A percentile compares a stretch with the other conserved stretches of the same genome.
phyloP scores from a whole-genome alignment of 2,113 vertebrate genomes.

The Thamnophis sirtalis region DNA sequence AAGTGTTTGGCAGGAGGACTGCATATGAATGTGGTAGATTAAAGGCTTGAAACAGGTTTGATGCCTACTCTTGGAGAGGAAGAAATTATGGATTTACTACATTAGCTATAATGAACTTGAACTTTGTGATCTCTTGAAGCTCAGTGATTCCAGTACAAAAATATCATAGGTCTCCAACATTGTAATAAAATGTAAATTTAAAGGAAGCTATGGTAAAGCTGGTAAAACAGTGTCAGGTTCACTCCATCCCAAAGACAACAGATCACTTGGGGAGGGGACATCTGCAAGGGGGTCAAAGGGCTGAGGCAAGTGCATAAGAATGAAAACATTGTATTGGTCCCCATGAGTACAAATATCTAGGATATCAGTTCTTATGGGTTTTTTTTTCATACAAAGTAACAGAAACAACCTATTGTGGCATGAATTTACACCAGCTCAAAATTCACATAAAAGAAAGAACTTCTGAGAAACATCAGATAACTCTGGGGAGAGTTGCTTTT shows the following conservation, averaged over 20 bases:
- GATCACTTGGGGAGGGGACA: background rate
- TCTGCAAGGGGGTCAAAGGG: background rate
- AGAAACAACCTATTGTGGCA: background rate
- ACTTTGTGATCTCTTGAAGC: background rate
- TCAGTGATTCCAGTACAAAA: background rate
- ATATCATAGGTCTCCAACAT: background rate
- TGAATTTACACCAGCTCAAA: background rate
- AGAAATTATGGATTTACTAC: background rate
- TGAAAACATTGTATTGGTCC: background rate
- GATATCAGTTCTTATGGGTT: background rate
- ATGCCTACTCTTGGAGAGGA: background rate
- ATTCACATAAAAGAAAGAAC: background rate
- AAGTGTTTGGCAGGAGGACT: background rate
- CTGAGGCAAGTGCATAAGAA: background rate
- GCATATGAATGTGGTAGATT: background rate
- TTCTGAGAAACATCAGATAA: background rate
- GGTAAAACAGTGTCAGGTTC: background rate
- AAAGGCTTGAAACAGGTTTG: background rate
- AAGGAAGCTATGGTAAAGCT: background rate
- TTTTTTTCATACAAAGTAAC: background rate
- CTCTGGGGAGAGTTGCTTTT: background rate
- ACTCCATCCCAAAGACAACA: background rate
- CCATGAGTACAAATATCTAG: background rate
- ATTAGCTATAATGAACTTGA: background rate
- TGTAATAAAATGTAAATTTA: background rate